phyloP scores from a whole-genome alignment of 2,113 vertebrate genomes.

The Ophiodon elongatus region DNA sequence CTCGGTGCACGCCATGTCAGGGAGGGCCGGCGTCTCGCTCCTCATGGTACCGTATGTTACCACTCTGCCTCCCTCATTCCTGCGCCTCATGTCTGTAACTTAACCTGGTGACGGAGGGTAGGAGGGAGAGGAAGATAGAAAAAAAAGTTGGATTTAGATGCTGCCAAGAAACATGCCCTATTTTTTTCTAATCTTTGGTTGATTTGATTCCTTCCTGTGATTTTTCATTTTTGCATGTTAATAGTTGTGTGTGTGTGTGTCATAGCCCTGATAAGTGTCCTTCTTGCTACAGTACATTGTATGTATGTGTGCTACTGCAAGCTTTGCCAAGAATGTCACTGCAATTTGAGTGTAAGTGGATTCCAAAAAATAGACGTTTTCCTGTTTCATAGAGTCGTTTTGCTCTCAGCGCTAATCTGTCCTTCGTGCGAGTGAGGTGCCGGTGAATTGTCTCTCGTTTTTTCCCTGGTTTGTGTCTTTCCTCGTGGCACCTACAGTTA shows the following conservation, averaged over 20 bases:
- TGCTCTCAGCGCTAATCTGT: constrained; percentile 74
- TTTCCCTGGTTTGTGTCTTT: constrained; percentile 52
- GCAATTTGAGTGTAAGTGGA: constrained; percentile 78
- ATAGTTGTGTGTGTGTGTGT: constrained; percentile 58
- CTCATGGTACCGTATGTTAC: constrained; percentile 99
- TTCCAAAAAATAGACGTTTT: constrained; percentile 82
- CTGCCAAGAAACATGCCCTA: constrained; percentile 58
- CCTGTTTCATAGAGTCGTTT: constrained; percentile 74
- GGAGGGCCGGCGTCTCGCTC: constrained; percentile 85
- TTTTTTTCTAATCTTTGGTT: constrained; percentile 33
- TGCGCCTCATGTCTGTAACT: constrained; percentile 79
- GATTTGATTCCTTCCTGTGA: constrained; percentile 50
- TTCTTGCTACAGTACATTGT: constrained; percentile 58
- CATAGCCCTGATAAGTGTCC: constrained; percentile 68
- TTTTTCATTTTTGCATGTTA: constrained; percentile 43
- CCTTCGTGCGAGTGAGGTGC: constrained; percentile 61
- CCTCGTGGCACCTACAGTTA: constrained; percentile 46
- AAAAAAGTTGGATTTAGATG: constrained; percentile 30
- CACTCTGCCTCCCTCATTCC: constrained; percentile 95
- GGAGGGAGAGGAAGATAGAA: constrained; percentile 41
- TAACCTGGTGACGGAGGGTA: constrained; percentile 75
- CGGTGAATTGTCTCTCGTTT: constrained; percentile 54
- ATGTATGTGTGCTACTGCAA: constrained; percentile 40
- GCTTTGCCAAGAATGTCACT: constrained; percentile 78
- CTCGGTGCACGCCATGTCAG: constrained; percentile 86